Percentiles rank a stretch among this genome's conserved stretches.
Evolutionary conservation across 2,113 vertebrate species (phyloP).

Genomic region (Stegastes partitus): DNA sequence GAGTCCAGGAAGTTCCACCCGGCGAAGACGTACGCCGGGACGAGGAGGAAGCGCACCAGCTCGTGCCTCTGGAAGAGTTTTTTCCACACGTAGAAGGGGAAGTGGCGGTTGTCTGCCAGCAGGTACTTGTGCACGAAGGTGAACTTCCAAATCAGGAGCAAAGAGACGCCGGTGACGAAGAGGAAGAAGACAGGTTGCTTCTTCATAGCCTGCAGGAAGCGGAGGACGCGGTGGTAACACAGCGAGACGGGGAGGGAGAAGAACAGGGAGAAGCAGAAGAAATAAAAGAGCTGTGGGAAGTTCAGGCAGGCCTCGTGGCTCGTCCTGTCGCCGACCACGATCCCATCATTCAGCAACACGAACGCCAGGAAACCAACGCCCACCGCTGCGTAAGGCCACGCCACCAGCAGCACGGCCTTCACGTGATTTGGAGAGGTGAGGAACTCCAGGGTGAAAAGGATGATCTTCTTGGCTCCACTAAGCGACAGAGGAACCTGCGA

Average conservation of each 20-base stretch:
- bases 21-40: constrained; percentile 92
- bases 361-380: constrained; percentile 86
- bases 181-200: constrained; percentile 86
- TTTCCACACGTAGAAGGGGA: constrained; percentile 95
- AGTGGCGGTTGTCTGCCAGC: constrained; percentile 97
- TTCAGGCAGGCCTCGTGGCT: constrained; percentile 94
- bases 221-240: constrained; percentile 83
- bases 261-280: constrained; percentile 89
- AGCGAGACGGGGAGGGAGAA: constrained; percentile 90
- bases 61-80: constrained; percentile 90
- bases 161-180: constrained; percentile 67
- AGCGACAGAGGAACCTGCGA: constrained; percentile 80
- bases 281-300: constrained; percentile 96
- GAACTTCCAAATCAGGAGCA: constrained; percentile 93
- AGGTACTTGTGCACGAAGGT: constrained; percentile 94
- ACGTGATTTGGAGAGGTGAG: constrained; percentile 79
- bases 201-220: constrained; percentile 86
- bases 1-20: constrained; percentile 92
- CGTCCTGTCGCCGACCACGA: constrained; percentile 93
- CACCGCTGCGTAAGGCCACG: constrained; percentile 90
- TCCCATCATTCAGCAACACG: constrained; percentile 88
- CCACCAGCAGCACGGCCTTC: constrained; percentile 76
- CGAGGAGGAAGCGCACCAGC: constrained; percentile 88
- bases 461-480: constrained; percentile 80
- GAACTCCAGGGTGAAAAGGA: constrained; percentile 85